Conservation (phyloP, 2,888 invertebrate species). For the Allacma fusca region DNA sequence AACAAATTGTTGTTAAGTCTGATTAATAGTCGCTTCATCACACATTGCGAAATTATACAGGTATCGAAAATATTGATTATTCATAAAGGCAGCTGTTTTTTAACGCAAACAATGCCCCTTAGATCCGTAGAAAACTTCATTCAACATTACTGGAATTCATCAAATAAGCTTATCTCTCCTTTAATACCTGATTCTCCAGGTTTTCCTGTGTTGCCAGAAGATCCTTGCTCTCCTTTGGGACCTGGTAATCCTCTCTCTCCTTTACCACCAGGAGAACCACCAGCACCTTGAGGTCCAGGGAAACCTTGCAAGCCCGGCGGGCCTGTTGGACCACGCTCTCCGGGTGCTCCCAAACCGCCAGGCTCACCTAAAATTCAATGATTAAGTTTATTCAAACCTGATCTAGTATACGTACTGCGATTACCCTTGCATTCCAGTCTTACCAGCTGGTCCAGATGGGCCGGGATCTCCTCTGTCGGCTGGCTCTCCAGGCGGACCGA, state of each 20-base stretch:
- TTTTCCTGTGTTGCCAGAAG: constrained; percentile 69
- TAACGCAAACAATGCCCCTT: too few relatives aligned
- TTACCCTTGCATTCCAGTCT: neutral
- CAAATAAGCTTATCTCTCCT: too few relatives aligned
- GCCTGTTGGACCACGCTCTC: constrained; percentile 78
- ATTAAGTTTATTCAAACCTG: neutral
- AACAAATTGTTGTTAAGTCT: too few relatives aligned
- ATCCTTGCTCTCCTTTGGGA: constrained; percentile 78
- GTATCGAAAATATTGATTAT: too few relatives aligned
- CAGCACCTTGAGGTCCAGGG: constrained; percentile 71
- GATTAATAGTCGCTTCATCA: too few relatives aligned
- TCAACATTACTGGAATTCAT: too few relatives aligned
- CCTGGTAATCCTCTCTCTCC: constrained; percentile 78
- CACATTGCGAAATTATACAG: too few relatives aligned
- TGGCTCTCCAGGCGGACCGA: constrained; percentile 81
- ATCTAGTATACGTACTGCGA: neutral
- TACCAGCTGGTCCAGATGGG: constrained; percentile 70
- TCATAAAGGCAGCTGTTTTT: too few relatives aligned
- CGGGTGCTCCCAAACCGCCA: constrained; percentile 77
- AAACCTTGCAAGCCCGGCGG: constrained; percentile 72
- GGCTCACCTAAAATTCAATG: constrained; percentile 69
- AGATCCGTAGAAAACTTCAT: too few relatives aligned
- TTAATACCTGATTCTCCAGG: constrained; percentile 68
- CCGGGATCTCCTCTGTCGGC: constrained; percentile 83
- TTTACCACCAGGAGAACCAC: constrained; percentile 75